phyloP scores from a whole-genome alignment of 2,797 vertebrate genomes.

The Acipenser oxyrinchus region DNA sequence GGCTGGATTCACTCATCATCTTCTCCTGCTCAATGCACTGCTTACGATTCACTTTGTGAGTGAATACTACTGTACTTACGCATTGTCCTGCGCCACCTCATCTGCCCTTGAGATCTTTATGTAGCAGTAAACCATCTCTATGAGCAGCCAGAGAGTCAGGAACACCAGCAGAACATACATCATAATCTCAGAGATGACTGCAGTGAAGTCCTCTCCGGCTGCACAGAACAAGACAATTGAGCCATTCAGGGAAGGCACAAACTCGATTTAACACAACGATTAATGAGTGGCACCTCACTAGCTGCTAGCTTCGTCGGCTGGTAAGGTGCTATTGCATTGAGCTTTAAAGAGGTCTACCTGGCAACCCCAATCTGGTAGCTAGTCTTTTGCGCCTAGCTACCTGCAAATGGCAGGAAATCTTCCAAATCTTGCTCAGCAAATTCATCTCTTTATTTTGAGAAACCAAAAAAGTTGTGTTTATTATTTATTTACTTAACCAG shows the following conservation, averaged over 20 bases:
- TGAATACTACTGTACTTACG: conserved; percentile 63
- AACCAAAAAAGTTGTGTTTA: too few species aligned
- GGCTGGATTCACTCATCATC: background rate
- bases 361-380: too few species aligned
- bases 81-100: conserved; percentile 74
- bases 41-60: background rate
- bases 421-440: too few species aligned
- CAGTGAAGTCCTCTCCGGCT: conserved; percentile 70
- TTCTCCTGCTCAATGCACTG: background rate
- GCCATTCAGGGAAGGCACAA: background rate
- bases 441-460: too few species aligned
- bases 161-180: conserved; percentile 94
- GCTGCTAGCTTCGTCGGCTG: conserved; percentile 18
- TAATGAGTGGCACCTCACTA: conserved; percentile 11
- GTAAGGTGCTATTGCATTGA: conserved; percentile 15
- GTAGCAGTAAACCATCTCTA: conserved; percentile 97
- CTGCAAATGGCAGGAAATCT: too few species aligned
- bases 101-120: conserved; percentile 92
- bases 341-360: too few species aligned
- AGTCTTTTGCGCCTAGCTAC: too few species aligned
- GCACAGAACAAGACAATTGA: conserved; percentile 23
- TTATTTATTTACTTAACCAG: too few species aligned
- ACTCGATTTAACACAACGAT: background rate
- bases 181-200: conserved; percentile 88
- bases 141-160: conserved; percentile 87